Conservation (phyloP, 2,797 vertebrate genomes). For the Sarcoramphus papa region DNA sequence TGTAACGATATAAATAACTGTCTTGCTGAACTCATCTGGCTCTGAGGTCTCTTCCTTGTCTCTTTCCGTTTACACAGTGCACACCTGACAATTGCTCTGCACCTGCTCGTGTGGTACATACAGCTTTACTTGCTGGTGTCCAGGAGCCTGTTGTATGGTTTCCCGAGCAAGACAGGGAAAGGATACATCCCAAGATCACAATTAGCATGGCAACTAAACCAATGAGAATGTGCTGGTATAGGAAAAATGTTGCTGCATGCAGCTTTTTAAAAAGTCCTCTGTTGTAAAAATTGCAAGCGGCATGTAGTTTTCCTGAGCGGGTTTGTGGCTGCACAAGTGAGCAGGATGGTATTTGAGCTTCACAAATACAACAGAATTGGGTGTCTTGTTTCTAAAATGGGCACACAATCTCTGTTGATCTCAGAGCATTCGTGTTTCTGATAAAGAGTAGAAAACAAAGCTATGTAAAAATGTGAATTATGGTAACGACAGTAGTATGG, state of each 20-base stretch:
- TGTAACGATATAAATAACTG: not conserved
- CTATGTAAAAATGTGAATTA: not conserved
- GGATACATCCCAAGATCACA: not conserved
- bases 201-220: not conserved
- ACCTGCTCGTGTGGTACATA: accelerated
- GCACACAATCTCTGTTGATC: not conserved
- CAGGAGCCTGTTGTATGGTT: not conserved
- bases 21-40: not conserved
- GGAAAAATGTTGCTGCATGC: conserved; percentile 38
- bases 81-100: not conserved
- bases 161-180: not conserved
- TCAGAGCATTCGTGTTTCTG: not conserved
- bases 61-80: not conserved
- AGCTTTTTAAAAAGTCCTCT: conserved; percentile 33
- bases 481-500: accelerated
- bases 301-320: not conserved
- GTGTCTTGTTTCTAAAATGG: not conserved
- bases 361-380: not conserved
- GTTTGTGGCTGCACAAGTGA: not conserved
- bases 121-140: not conserved
- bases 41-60: not conserved
- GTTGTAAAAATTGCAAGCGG: conserved; percentile 15
- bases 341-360: not conserved
- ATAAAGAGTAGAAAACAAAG: not conserved
- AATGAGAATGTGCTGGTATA: conserved; percentile 7